Conservation (phyloP, 2,113 vertebrate genomes). For the Seriola aureovittata region DNA sequence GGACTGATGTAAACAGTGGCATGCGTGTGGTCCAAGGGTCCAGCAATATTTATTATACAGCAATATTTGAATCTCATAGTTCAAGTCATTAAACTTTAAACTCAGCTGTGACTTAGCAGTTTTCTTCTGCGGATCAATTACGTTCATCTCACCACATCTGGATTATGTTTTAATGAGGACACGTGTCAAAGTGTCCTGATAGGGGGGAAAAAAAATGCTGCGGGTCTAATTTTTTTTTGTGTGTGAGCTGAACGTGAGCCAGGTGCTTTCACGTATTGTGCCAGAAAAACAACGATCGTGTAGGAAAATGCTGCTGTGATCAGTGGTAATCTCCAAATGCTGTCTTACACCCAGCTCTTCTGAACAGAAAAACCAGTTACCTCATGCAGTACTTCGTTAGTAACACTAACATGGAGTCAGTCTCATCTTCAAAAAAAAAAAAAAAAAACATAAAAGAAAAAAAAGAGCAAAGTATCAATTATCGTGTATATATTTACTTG, state of each 20-base stretch:
- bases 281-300: conserved; percentile 60
- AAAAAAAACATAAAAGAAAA: background rate
- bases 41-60: conserved; percentile 83
- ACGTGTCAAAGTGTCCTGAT: conserved; percentile 1
- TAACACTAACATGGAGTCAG: conserved; percentile 76
- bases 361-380: conserved; percentile 81
- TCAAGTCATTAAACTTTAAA: conserved; percentile 62
- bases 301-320: conserved; percentile 42
- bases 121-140: conserved; percentile 57
- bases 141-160: conserved; percentile 66
- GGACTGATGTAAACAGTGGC: conserved; percentile 54
- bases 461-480: conserved; percentile 45
- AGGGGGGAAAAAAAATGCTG: background rate
- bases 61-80: conserved; percentile 74
- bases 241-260: conserved; percentile 53
- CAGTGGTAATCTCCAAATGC: conserved; percentile 71
- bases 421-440: conserved; percentile 71
- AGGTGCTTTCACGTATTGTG: conserved; percentile 77
- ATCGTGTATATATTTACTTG: conserved; percentile 78
- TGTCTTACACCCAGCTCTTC: conserved; percentile 79
- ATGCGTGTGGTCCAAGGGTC: conserved; percentile 71
- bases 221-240: conserved; percentile 23
- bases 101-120: conserved; percentile 64
- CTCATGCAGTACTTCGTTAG: conserved; percentile 81
- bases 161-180: conserved; percentile 54